These are phyloP conservation scores for Athetis lepigone DNA, from an alignment of 2,888 invertebrate genomes.

Conservation along the genomic window DNA sequence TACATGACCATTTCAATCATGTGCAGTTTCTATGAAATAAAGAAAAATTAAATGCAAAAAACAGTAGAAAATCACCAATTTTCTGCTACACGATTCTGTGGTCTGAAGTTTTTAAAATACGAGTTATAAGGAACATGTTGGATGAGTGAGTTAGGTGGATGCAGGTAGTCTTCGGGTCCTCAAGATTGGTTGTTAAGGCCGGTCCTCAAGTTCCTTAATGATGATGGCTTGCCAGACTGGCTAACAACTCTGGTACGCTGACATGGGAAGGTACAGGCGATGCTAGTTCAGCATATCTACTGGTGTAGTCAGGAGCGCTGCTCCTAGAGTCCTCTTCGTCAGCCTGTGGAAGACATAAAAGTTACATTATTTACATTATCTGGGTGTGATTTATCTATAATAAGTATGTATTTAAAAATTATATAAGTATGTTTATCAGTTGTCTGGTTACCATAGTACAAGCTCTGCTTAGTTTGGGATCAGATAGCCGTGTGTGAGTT, in stretches of 20 bases:
- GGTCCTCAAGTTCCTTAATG: neutral
- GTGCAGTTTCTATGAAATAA: neutral
- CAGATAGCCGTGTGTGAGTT: no score
- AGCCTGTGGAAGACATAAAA: constrained; percentile 53
- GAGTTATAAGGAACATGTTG: constrained; percentile 10
- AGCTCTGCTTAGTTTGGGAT: no score
- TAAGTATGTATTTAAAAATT: no score
- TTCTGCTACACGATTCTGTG: constrained; percentile 8
- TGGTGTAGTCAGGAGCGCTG: constrained; percentile 70
- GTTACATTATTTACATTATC: neutral
- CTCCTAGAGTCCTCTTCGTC: constrained; percentile 42
- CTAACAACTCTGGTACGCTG: constrained; percentile 72
- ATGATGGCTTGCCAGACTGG: constrained; percentile 63
- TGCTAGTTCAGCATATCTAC: constrained; percentile 79
- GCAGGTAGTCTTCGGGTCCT: constrained; percentile 27
- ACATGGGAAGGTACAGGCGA: constrained; percentile 75
- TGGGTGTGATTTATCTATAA: no score
- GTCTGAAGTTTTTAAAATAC: neutral
- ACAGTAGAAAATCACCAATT: neutral
- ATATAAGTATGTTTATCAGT: no score
- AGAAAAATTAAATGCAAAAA: constrained; percentile 7
- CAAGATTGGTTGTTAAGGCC: no score
- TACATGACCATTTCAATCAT: constrained; percentile 13
- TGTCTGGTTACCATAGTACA: no score
- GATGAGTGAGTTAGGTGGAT: constrained; percentile 6